Percentiles rank a stretch among this genome's conserved stretches.
phyloP scores from a whole-genome alignment of 2,113 vertebrate species.

The Caretta caretta region DNA sequence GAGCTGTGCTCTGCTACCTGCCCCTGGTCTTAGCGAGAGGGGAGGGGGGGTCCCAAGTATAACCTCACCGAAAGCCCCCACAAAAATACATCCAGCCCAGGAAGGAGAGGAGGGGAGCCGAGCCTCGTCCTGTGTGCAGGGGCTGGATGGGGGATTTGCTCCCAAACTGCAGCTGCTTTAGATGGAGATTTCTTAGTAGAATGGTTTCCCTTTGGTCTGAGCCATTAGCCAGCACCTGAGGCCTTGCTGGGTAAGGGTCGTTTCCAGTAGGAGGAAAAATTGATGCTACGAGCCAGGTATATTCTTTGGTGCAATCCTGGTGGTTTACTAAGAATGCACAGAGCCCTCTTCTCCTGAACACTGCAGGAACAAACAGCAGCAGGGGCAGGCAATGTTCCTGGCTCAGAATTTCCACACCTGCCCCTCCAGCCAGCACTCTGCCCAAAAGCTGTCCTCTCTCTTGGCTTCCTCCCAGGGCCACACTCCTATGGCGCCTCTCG shows the following conservation, averaged over 20 bases:
- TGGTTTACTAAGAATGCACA: neutral
- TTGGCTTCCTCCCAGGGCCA: neutral
- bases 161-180: neutral
- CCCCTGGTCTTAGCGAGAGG: neutral
- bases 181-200: neutral
- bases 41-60: neutral
- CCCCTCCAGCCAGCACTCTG: neutral
- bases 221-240: neutral
- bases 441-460: neutral
- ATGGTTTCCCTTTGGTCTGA: neutral
- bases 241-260: neutral
- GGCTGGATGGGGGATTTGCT: neutral
- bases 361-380: neutral
- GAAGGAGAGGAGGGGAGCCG: too few species aligned
- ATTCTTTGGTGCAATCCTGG: neutral
- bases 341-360: neutral
- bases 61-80: neutral
- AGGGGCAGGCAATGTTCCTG: neutral
- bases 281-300: neutral
- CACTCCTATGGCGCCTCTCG: neutral
- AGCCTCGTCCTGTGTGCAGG: neutral
- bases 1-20: too few species aligned
- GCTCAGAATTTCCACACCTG: neutral
- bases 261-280: neutral
- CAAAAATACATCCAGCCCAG: neutral